A percentile compares a stretch with the other conserved stretches of the same genome.
phyloP scores from a whole-genome alignment of 2,797 vertebrate species.

The Monodelphis domestica region DNA sequence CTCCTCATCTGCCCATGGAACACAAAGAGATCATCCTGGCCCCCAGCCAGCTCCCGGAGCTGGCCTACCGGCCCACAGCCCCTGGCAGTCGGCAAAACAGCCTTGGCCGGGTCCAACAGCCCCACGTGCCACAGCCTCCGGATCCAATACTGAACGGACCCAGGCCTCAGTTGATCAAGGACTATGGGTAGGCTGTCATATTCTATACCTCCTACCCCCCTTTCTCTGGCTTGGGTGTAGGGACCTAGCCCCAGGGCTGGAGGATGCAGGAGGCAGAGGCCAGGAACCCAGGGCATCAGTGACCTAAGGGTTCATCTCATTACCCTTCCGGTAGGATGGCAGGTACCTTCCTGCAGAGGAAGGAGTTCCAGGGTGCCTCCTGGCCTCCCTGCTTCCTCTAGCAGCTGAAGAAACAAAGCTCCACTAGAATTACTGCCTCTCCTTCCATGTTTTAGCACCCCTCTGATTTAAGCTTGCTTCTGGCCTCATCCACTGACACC shows the following conservation, averaged over 20 bases:
- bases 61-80: conserved; percentile 84
- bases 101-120: conserved; percentile 87
- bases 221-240: background rate
- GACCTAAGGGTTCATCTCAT: background rate
- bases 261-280: too few relatives aligned
- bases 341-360: background rate
- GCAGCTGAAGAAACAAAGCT: background rate
- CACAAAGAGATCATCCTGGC: conserved; percentile 89
- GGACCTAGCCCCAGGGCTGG: background rate
- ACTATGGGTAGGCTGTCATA: conserved; percentile 86
- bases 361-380: background rate
- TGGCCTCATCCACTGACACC: background rate
- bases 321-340: background rate
- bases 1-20: conserved; percentile 84
- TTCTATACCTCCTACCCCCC: background rate
- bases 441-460: too few relatives aligned
- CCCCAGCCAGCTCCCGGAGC: conserved; percentile 88
- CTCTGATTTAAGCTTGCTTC: background rate
- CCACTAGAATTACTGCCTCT: background rate
- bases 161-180: conserved; percentile 90
- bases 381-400: too few relatives aligned
- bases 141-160: conserved; percentile 92
- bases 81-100: conserved; percentile 88
- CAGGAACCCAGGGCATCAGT: too few relatives aligned
- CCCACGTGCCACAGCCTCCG: conserved; percentile 77